These are phyloP conservation scores for Armadillidium nasatum DNA, from an alignment of 1,140 invertebrate species.

Conservation along the genomic window DNA sequence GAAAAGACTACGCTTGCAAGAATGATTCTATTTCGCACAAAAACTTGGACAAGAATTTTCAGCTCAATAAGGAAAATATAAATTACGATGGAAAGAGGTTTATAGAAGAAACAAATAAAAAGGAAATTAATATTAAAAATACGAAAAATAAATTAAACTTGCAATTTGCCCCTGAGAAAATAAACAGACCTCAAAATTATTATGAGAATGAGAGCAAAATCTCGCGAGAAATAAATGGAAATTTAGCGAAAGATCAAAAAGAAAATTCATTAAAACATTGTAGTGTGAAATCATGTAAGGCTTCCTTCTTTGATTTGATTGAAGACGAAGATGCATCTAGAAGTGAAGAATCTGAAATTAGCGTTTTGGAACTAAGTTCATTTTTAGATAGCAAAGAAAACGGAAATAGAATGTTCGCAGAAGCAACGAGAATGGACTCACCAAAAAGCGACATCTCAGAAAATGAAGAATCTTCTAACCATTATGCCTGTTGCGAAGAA, in stretches of 20 bases:
- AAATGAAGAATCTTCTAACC: too few species aligned
- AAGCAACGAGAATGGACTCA: constrained; percentile 15
- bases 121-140: constrained; percentile 36
- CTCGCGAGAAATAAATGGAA: constrained; percentile 35
- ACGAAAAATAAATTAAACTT: constrained; percentile 39
- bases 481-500: too few species aligned
- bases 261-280: constrained; percentile 8
- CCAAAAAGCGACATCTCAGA: background rate
- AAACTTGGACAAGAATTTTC: background rate
- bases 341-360: constrained; percentile 40
- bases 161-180: constrained; percentile 36
- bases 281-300: constrained; percentile 29
- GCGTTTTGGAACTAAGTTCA: constrained; percentile 34
- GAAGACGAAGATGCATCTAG: constrained; percentile 36
- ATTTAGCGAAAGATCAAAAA: constrained; percentile 30
- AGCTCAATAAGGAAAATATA: background rate
- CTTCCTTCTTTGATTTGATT: constrained; percentile 27
- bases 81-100: background rate
- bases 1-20: background rate
- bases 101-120: background rate
- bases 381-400: constrained; percentile 37
- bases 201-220: constrained; percentile 31
- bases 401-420: constrained; percentile 31
- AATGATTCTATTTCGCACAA: background rate
- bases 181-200: constrained; percentile 31